Evolutionary conservation across 2,888 invertebrate genomes (phyloP), one percentile per base, ranked within the genome.

Genomic region (Drosophila kanekoi): DNA sequence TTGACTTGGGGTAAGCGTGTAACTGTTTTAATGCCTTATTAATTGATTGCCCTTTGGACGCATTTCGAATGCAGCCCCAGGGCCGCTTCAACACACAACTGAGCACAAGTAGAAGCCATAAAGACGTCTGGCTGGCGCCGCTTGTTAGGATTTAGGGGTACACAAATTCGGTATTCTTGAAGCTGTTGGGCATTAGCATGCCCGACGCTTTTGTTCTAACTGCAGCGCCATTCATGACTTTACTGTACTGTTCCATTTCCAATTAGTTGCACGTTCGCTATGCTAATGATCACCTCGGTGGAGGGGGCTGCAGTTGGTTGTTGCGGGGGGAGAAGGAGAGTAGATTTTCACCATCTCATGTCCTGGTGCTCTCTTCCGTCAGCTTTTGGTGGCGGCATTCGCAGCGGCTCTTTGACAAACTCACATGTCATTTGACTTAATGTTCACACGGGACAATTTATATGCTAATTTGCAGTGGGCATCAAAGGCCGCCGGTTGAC

Each of bases 101-200:
- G n/a, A n/a, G n/a, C n/a, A 67, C 64, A 67, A 70, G 79, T 66
- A 75, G 69, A 73, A 68, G 63, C 89, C 76, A 89, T 89, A 84
- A 90, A 90, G 90, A 89, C 89, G 89, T 89, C 90, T 80, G 85
- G 70, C 81, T 90, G 89, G 89, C 89, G 89, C 89, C 89, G 85
- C 75, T 75, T 74, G 47, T 48, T 77, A 79, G 75, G 82, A 90
- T 89, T 89, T 90, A 90, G 88, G 89, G 79, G 90, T 79, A 79
- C 8, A 47, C 13, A 47, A 35, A 20, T 44, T 38, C 2, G 56
- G 13, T 16, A 14, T 37, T 10, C 10, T 56, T 62, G 43, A 35
- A 57, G 58, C 40, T 14, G 16, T 18, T 8, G 8, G 28, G 35
- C 58, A 65, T 53, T 60, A 61, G 52, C 67, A 67, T 70, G 58